These are phyloP conservation scores for Caenorhabditis japonica DNA, from an alignment of 2,888 invertebrate genomes.

Conservation along the genomic window DNA sequence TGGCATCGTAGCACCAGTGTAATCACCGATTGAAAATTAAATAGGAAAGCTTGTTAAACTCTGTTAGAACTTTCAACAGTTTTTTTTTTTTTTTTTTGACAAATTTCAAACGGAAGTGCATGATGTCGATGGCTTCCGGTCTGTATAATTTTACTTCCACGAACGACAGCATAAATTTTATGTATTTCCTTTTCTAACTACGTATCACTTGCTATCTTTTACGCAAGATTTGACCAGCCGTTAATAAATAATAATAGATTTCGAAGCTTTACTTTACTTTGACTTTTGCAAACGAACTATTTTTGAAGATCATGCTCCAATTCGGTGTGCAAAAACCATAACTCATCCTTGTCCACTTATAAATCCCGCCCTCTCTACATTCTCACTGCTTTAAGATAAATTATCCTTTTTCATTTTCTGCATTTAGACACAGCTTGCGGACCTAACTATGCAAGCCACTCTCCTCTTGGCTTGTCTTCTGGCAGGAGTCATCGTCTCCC, in stretches of 20 bases:
- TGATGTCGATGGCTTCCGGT: conserved; percentile 38
- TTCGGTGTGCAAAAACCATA: no score
- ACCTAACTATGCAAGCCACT: conserved; percentile 31
- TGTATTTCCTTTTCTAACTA: conserved; percentile 16
- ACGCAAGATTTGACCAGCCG: no score
- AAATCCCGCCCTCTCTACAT: conserved; percentile 23
- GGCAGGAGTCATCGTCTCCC: conserved; percentile 17
- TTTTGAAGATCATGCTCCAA: conserved; percentile 12
- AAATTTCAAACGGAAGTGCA: conserved; percentile 29
- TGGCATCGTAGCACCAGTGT: no score
- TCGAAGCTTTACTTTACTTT: conserved; percentile 2
- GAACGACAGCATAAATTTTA: conserved; percentile 36
- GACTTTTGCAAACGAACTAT: conserved; percentile 6
- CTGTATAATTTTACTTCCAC: conserved; percentile 10
- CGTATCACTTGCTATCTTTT: conserved; percentile 9
- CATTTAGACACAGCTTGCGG: conserved; percentile 35
- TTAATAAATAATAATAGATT: no score
- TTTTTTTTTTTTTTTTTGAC: conserved; percentile 13
- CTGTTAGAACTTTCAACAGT: no score
- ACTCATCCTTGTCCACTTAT: conserved; percentile 12
- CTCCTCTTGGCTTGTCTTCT: conserved; percentile 31
- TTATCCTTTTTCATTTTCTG: neutral
- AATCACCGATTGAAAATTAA: no score
- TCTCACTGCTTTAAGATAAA: conserved; percentile 8
- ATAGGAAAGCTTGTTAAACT: conserved; percentile 5